Evolutionary conservation across 2,888 invertebrate genomes (phyloP).

Genomic region (Drosophila fulvimacula): DNA sequence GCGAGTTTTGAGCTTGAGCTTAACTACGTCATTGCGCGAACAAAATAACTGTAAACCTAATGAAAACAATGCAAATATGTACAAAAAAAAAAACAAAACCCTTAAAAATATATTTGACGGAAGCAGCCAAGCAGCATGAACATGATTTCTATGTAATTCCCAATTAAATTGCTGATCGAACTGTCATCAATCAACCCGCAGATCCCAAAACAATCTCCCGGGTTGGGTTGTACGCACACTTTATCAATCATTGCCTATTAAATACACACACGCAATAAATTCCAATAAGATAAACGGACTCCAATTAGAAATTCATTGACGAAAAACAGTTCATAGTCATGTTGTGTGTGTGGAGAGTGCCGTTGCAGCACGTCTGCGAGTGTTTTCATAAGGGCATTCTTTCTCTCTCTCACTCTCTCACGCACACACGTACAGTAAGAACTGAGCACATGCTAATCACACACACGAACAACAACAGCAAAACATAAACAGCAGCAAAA

Average conservation of each 20-base stretch:
- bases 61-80: slow-evolving; percentile 17
- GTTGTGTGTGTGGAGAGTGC: not conserved
- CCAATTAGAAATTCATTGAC: slow-evolving; percentile 67
- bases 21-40: slow-evolving; percentile 36
- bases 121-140: slow-evolving; percentile 24
- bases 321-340: slow-evolving; percentile 37
- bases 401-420: slow-evolving; percentile 14
- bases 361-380: slow-evolving; percentile 22
- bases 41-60: slow-evolving; percentile 16
- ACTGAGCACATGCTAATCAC: slow-evolving; percentile 69
- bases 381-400: slow-evolving; percentile 37
- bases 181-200: slow-evolving; percentile 30
- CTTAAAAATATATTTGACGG: slow-evolving; percentile 17
- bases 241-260: slow-evolving; percentile 40
- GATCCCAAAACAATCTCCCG: slow-evolving; percentile 14
- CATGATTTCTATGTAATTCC: not conserved
- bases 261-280: slow-evolving; percentile 28
- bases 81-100: slow-evolving; percentile 12
- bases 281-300: slow-evolving; percentile 1
- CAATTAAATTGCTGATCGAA: slow-evolving; percentile 27
- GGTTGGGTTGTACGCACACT: not conserved
- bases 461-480: slow-evolving; percentile 21
- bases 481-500: slow-evolving; percentile 30
- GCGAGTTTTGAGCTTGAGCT: slow-evolving; percentile 23
- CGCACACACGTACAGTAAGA: slow-evolving; percentile 5